Base-by-base conservation (phyloP, 2,797 vertebrate species). In the Atherinosoma microstoma region DNA sequence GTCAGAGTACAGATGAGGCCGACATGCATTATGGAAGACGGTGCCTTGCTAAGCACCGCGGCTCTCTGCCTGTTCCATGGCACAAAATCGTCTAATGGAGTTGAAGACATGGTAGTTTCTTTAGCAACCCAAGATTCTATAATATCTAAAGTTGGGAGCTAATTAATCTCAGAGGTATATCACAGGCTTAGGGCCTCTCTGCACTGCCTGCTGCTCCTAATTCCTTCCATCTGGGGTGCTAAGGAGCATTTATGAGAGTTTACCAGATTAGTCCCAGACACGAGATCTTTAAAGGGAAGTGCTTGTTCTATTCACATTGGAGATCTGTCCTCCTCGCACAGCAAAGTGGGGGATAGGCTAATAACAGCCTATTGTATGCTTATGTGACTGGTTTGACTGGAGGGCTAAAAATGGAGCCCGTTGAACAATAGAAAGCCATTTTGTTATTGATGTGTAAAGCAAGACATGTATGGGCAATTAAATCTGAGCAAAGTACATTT, bases 141-240 rank as follows among this genome's bases (percentile, higher is more conserved):
- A 92, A 91, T 92, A 94, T 90, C 85, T 90, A 84, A 92, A 93
- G 86, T 94, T 90, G 84, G 91, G 80, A 92, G 85, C 87, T 93
- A 95, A 95, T 95, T 95, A 94, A 94, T 93, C 91, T 94, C 89
- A 27, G 90, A 89, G 91, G 90, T 94, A 93, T 89, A 84, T 90
- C 75, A 58, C 78, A 42, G 83, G 89, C 88, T 93, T 93, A 93
- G 84, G 86, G 84, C 84, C 82, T 89, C 68, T 73, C 84, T 86
- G 78, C 74, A 77, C 84, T 85, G 87, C 90, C 90, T 91, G 81
- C 70, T 69, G 82, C 85, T 68, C 84, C 86, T 94, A 94, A 94
- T 93, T 92, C 93, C 92, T 80, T 85, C 85, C 89, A 92, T 90
- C 86, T 92, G 83, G 83, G 86, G 70, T 88, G 89, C 83, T 86